A percentile compares a stretch with the other conserved stretches of the same genome.
These are phyloP conservation scores for Trichogramma pretiosum DNA, from an alignment of 1,140 invertebrate species.

Conservation along the genomic window DNA sequence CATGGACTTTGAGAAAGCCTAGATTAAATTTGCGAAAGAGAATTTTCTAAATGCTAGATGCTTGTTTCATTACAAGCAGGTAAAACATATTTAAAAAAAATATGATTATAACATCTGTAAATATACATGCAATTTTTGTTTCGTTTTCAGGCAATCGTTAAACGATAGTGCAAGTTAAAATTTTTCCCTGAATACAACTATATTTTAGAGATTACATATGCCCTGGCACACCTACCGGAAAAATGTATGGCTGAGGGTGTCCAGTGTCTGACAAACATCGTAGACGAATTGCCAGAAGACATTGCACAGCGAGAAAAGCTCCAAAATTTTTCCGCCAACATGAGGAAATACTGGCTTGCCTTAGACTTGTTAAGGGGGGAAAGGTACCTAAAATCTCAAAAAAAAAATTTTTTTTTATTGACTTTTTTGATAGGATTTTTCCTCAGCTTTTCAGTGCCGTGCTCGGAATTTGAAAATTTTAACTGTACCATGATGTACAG, in stretches of 20 bases:
- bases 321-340: not conserved
- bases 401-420: no score
- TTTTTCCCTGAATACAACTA: not conserved
- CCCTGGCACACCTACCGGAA: not conserved
- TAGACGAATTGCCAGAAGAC: not conserved
- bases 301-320: not conserved
- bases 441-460: no score
- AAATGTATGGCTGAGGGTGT: not conserved
- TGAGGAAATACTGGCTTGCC: not conserved
- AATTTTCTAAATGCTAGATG: not conserved
- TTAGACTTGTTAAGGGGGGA: no score
- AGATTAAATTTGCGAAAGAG: not conserved
- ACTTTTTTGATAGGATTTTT: no score
- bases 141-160: not conserved
- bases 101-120: not conserved
- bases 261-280: not conserved
- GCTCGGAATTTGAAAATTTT: no score
- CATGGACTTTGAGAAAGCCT: not conserved
- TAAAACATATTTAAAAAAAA: not conserved
- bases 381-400: no score
- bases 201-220: not conserved
- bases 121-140: not conserved
- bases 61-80: not conserved
- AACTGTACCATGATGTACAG: no score
- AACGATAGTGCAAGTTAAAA: not conserved